Evolutionary conservation across 2,888 invertebrate species (phyloP).

Genomic region (Carcina quercana): DNA sequence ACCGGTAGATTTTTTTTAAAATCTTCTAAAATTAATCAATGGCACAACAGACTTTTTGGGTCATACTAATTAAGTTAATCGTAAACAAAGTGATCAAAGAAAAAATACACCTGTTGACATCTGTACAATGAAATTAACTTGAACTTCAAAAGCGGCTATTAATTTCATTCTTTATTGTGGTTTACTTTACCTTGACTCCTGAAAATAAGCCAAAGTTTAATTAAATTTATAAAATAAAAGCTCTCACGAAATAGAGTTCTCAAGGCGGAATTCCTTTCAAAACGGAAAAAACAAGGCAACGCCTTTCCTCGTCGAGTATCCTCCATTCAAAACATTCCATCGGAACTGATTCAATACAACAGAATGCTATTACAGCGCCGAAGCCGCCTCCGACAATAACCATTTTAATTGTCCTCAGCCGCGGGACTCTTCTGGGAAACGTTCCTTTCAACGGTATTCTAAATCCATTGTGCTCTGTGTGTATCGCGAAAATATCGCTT

Average conservation of each 20-base stretch:
- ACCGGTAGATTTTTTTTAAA: too few relatives aligned
- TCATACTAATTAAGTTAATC: too few relatives aligned
- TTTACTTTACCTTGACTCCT: conserved; percentile 22
- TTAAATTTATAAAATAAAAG: conserved; percentile 57
- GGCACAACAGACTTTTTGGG: too few relatives aligned
- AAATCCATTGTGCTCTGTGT: conserved; percentile 59
- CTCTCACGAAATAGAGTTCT: conserved; percentile 47
- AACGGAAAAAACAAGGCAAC: conserved; percentile 43
- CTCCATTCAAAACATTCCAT: conserved; percentile 54
- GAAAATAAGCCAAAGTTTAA: conserved; percentile 43
- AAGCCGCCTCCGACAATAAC: conserved; percentile 48
- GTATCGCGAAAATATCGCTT: conserved; percentile 68
- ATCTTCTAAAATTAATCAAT: too few relatives aligned
- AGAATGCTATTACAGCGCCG: conserved; percentile 42
- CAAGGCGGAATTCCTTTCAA: conserved; percentile 39
- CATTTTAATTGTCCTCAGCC: conserved; percentile 63
- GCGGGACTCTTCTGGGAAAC: conserved; percentile 47
- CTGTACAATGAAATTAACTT: too few relatives aligned
- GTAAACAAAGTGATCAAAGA: too few relatives aligned
- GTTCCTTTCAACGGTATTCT: conserved; percentile 57
- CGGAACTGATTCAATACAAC: conserved; percentile 53
- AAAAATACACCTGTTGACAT: too few relatives aligned
- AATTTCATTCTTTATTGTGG: conserved; percentile 29
- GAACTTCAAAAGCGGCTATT: conserved; percentile 28
- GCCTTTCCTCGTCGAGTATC: conserved; percentile 47